Percentiles rank a stretch among this genome's conserved stretches.
Evolutionary conservation across 2,797 vertebrate species (phyloP).

Genomic region (Catamblyrhynchus diadema): DNA sequence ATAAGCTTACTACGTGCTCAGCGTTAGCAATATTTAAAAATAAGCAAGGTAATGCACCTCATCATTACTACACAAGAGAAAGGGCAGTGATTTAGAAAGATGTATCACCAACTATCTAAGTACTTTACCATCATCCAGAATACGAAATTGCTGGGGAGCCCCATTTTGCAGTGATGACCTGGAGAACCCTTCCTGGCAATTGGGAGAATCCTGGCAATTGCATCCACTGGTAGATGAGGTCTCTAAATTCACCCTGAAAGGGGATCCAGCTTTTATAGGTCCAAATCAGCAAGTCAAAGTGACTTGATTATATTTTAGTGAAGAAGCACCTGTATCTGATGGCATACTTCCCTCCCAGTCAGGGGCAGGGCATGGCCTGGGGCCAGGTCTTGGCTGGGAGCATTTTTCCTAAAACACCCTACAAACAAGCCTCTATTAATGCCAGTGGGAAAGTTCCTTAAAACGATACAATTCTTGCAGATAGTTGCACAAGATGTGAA

Average conservation of each 20-base stretch:
- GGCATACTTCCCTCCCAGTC: background rate
- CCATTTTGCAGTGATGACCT: background rate
- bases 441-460: background rate
- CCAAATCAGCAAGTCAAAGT: background rate
- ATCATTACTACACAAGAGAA: background rate
- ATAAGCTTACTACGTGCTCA: accelerated
- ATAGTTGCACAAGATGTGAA: background rate
- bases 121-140: background rate
- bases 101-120: background rate
- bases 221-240: background rate
- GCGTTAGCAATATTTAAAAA: background rate
- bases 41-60: background rate
- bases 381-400: no score
- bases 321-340: background rate
- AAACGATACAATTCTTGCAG: background rate
- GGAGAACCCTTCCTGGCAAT: background rate
- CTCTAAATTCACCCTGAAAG: background rate
- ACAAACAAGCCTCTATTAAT: background rate
- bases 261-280: background rate
- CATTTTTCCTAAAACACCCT: background rate
- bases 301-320: background rate
- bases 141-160: background rate
- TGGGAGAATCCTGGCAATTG: background rate
- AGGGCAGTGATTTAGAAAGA: background rate
- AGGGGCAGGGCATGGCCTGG: background rate